Base-by-base conservation (phyloP, 2,888 invertebrate species). In the Dioctria linearis region DNA sequence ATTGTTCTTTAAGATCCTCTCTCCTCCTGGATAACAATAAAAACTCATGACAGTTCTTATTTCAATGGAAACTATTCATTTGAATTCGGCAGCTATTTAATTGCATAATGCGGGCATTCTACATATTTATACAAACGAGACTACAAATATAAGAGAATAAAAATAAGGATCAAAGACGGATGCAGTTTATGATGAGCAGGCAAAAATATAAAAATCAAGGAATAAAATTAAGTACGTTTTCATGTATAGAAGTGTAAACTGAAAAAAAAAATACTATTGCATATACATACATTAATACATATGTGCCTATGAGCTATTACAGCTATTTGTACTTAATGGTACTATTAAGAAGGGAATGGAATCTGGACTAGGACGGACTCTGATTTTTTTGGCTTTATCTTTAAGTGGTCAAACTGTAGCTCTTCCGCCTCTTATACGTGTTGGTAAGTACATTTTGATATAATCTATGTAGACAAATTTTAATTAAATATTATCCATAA, bases 381-480 rank as follows among this genome's bases (percentile, higher is more conserved):
- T 59, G 9, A 59, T 59, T 59, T 25, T 59, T 25, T 5, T 59
- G n/a, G 59, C 59, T 8, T n/a, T 59, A 8, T 8, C 1, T 3
- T 59, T 59, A n/a, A 25, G 5, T 59, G 59, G 59, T 11, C 59
- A 11, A 59, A 59, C 25, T 8, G 5, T 11, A 5, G 59, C 59
- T 5, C 59, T 59, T 59, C 59, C 59, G 59, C 59, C 59, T 11
- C 59, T 11, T 13, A 59, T 59, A 11, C n/a, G 59, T 2, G 11
- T 59, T 59, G 59, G 59, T 59, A 59, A 59, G 59, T 59, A 59
- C 3, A 59, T 59, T 2, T 59, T 5, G 59, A 11, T 59, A 11
- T 5, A 11, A 25, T 5, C 3, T 11, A 25, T 5, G 25, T 11
- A 11, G 5, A 2, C 11, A 5, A 59, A 5, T 59, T 59, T 8